Conservation (phyloP, 2,113 vertebrate genomes). For the Pelobates fuscus region DNA sequence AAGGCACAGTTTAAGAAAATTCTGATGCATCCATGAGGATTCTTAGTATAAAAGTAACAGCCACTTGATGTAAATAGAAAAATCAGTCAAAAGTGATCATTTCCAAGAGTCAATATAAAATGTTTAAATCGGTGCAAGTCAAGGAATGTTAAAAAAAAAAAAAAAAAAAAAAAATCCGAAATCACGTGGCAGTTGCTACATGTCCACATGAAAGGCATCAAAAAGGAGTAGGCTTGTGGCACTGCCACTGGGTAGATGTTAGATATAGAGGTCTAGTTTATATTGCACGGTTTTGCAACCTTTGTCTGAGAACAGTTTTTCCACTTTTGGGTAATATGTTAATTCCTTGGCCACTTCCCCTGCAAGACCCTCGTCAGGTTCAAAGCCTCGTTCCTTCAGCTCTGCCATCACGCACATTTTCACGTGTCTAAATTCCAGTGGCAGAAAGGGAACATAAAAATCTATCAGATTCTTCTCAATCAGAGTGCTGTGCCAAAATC, state of each 20-base stretch:
- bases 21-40: not conserved
- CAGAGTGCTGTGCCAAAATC: constrained; percentile 87
- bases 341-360: constrained; percentile 77
- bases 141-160: too few relatives aligned
- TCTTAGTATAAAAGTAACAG: not conserved
- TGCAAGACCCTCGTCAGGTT: constrained; percentile 59
- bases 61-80: constrained; percentile 6
- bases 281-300: constrained; percentile 91
- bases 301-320: constrained; percentile 83
- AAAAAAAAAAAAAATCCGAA: too few relatives aligned
- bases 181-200: not conserved
- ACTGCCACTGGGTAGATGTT: not conserved
- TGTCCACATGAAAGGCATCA: not conserved
- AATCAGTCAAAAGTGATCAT: not conserved
- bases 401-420: constrained; percentile 82
- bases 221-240: not conserved
- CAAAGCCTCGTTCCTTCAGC: constrained; percentile 64
- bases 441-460: constrained; percentile 92
- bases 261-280: constrained; percentile 76
- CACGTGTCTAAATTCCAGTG: constrained; percentile 86
- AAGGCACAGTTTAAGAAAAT: too few relatives aligned
- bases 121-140: too few relatives aligned
- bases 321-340: constrained; percentile 83
- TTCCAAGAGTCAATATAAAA: not conserved
- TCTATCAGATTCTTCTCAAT: constrained; percentile 92